These are phyloP conservation scores for Megalopta genalis DNA, from an alignment of 1,140 invertebrate genomes.

Conservation along the genomic window DNA sequence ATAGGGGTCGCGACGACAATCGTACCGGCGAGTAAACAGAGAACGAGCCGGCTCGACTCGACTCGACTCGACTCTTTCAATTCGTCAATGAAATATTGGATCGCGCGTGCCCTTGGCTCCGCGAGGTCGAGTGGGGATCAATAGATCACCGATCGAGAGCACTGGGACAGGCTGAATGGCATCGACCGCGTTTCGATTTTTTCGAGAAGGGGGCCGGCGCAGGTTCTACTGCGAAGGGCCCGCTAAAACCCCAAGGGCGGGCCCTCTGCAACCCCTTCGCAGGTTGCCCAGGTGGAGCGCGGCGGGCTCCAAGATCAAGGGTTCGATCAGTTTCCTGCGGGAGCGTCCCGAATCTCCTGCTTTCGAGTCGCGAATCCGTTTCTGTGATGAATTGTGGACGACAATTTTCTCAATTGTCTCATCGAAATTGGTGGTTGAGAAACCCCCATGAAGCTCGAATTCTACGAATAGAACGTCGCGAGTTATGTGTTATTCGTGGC, in stretches of 20 bases:
- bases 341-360: constrained; percentile 45
- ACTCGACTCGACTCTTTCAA: constrained; percentile 39
- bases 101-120: constrained; percentile 51
- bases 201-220: constrained; percentile 45
- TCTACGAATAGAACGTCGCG: too few species aligned
- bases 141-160: constrained; percentile 73
- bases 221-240: constrained; percentile 70
- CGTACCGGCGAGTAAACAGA: constrained; percentile 46
- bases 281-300: constrained; percentile 64
- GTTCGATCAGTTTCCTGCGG: constrained; percentile 60
- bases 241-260: constrained; percentile 58
- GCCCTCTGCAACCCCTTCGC: constrained; percentile 67
- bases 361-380: not conserved
- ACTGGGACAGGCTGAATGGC: constrained; percentile 60
- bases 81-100: constrained; percentile 73
- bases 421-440: too few species aligned
- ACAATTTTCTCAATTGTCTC: too few species aligned
- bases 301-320: constrained; percentile 45
- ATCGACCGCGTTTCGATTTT: constrained; percentile 57
- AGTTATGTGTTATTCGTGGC: too few species aligned
- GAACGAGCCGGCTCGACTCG: constrained; percentile 22
- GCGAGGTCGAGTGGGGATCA: constrained; percentile 72
- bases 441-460: too few species aligned
- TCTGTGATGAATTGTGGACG: too few species aligned
- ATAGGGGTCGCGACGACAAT: constrained; percentile 50